These are phyloP conservation scores for Sinohyriopsis cumingii DNA, from an alignment of 2,888 invertebrate species.

Conservation along the genomic window DNA sequence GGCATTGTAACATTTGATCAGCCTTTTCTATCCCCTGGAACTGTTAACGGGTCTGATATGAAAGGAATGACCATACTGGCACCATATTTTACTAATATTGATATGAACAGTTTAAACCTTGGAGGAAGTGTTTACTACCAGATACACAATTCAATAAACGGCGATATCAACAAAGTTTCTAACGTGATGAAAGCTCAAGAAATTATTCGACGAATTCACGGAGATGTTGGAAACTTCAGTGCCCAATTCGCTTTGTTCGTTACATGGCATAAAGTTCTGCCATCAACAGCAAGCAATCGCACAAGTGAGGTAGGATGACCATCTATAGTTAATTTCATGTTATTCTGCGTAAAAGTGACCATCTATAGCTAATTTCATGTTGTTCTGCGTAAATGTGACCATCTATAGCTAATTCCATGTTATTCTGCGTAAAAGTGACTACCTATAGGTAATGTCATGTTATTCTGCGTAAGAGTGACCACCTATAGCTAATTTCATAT, in stretches of 20 bases:
- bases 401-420: too few relatives aligned
- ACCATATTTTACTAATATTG: constrained; percentile 8
- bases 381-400: too few relatives aligned
- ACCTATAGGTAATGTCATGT: too few relatives aligned
- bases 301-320: not conserved
- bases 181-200: not conserved
- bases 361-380: too few relatives aligned
- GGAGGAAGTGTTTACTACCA: not conserved
- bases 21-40: not conserved
- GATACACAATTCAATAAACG: not conserved
- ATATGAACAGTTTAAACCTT: rapidly evolving
- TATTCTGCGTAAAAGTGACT: too few relatives aligned
- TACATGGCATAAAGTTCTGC: constrained; percentile 4
- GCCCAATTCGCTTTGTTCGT: constrained; percentile 8
- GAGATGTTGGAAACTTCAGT: not conserved
- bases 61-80: not conserved
- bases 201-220: not conserved
- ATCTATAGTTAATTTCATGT: too few relatives aligned
- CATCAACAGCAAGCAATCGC: not conserved
- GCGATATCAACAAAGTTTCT: not conserved
- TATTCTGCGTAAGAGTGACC: too few relatives aligned
- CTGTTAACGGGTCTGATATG: not conserved
- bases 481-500: too few relatives aligned
- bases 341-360: too few relatives aligned
- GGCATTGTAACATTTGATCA: not conserved